A percentile compares a stretch with the other conserved stretches of the same genome.
phyloP scores from a whole-genome alignment of 1,140 invertebrate genomes.

The Pseudobourletiella spinata region DNA sequence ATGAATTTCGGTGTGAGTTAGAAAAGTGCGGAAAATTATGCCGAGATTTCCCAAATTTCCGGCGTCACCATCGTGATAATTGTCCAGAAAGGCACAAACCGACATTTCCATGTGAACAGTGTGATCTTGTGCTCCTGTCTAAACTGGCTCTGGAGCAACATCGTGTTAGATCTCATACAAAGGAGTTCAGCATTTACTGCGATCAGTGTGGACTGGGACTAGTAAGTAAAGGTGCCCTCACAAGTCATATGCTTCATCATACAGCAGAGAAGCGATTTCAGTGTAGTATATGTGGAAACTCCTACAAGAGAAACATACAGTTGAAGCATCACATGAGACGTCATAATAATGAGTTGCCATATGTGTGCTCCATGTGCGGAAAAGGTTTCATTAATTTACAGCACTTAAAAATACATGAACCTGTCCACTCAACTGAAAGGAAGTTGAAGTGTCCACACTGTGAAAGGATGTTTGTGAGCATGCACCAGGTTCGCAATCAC shows the following conservation, averaged over 20 bases:
- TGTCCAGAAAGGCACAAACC: no score
- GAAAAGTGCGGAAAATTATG: no score
- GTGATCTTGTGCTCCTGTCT: no score
- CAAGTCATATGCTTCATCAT: background rate
- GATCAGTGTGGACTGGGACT: background rate
- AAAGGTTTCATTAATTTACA: background rate
- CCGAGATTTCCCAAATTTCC: no score
- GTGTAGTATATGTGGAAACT: background rate
- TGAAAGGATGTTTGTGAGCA: background rate
- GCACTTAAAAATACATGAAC: background rate
- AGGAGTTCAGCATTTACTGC: background rate
- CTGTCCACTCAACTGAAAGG: background rate
- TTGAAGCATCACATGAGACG: background rate
- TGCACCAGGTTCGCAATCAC: background rate
- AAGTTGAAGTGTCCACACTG: background rate
- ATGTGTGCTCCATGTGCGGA: background rate
- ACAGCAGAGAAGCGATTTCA: background rate
- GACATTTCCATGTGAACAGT: no score
- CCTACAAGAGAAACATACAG: background rate
- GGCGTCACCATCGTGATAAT: no score
- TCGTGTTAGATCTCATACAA: background rate
- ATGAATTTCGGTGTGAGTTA: no score
- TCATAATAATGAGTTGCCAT: background rate
- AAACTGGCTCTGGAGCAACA: background rate
- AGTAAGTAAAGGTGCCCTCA: background rate